A percentile compares a stretch with the other conserved stretches of the same genome.
These are phyloP conservation scores for Ephydatia muelleri DNA, from an alignment of 37 sponge, comb jelly and placozoan genomes.

Conservation along the genomic window DNA sequence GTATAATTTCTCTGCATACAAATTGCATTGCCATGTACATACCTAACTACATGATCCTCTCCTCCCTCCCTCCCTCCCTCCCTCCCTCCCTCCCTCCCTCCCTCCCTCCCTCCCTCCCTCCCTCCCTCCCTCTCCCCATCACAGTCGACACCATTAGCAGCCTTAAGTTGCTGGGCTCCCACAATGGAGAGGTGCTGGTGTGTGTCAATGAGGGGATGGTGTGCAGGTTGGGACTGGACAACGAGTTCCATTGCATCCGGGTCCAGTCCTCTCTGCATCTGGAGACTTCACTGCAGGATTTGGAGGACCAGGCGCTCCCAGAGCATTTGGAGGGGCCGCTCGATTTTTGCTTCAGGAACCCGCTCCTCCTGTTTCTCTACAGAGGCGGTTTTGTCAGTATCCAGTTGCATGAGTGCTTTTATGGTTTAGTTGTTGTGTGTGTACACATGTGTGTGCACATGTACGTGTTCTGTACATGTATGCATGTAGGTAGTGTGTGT, in stretches of 20 bases:
- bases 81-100: neutral
- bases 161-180: constrained; percentile 25
- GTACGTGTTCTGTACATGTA: neutral
- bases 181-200: constrained; percentile 15
- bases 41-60: neutral
- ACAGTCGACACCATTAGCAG: constrained; percentile 23
- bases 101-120: neutral
- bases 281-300: constrained; percentile 10
- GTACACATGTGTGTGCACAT: neutral
- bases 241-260: constrained; percentile 35
- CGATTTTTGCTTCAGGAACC: neutral
- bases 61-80: no score
- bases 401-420: neutral
- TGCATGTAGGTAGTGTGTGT: neutral
- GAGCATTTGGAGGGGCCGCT: neutral
- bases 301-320: neutral
- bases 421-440: neutral
- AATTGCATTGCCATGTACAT: neutral
- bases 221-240: constrained; percentile 20
- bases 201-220: constrained; percentile 29
- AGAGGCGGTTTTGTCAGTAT: neutral
- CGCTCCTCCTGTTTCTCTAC: neutral
- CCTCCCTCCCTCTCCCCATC: neutral
- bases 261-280: neutral
- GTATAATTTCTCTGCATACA: neutral